Conservation (phyloP, 2,113 vertebrate species). For the Barnardius zonarius region DNA sequence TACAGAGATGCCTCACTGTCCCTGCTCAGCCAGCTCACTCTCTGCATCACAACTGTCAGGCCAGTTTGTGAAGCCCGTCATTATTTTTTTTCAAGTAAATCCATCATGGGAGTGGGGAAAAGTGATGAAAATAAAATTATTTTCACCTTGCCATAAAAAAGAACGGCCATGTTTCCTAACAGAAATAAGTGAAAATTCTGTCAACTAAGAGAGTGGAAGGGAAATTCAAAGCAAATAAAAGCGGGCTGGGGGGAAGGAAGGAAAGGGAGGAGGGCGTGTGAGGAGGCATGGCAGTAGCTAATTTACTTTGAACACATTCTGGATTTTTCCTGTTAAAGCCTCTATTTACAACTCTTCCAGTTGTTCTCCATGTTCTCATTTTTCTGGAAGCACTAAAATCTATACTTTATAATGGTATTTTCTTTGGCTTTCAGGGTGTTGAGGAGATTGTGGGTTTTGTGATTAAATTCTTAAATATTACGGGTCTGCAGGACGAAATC, state of each 20-base stretch:
- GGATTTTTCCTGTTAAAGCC: slow-evolving; percentile 50
- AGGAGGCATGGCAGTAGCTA: slow-evolving; percentile 72
- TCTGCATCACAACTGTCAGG: slow-evolving; percentile 80
- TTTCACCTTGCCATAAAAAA: slow-evolving; percentile 85
- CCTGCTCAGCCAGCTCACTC: slow-evolving; percentile 77
- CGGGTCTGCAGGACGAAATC: slow-evolving; percentile 7
- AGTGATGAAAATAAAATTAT: slow-evolving; percentile 86
- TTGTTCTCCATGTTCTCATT: background rate
- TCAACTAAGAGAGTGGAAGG: slow-evolving; percentile 33
- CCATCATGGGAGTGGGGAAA: slow-evolving; percentile 74
- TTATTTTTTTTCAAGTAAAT: slow-evolving; percentile 83
- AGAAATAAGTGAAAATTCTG: slow-evolving; percentile 72
- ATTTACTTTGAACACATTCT: slow-evolving; percentile 65
- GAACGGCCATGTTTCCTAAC: slow-evolving; percentile 69
- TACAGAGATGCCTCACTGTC: slow-evolving; percentile 79
- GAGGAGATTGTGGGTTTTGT: background rate
- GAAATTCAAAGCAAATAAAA: slow-evolving; percentile 62
- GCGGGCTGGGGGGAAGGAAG: slow-evolving; percentile 66
- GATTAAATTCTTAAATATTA: slow-evolving; percentile 9
- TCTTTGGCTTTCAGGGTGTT: slow-evolving; percentile 13
- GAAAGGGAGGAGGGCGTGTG: slow-evolving; percentile 61
- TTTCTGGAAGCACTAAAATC: slow-evolving; percentile 8
- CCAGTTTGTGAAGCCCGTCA: slow-evolving; percentile 80
- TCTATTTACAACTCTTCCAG: slow-evolving; percentile 29
- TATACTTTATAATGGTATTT: background rate